A percentile compares a stretch with the other conserved stretches of the same genome.
phyloP scores from a whole-genome alignment of 2,888 invertebrate species.

The Ornithoptera priamus region DNA sequence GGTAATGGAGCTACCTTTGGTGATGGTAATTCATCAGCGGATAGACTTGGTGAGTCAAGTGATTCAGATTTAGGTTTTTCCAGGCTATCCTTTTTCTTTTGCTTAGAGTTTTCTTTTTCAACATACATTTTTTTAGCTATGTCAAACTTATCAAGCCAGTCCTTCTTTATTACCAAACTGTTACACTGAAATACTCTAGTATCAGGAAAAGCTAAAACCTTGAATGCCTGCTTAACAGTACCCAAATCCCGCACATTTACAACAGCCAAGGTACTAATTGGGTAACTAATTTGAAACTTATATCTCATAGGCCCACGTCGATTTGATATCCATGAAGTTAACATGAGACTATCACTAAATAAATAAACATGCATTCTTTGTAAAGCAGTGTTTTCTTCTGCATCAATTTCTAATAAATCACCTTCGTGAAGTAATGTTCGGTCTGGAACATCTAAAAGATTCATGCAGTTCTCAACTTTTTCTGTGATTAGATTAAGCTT shows the following conservation, averaged over 20 bases:
- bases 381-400: constrained; percentile 90
- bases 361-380: constrained; percentile 95
- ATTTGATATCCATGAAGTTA: constrained; percentile 89
- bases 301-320: constrained; percentile 89
- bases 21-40: constrained; percentile 68
- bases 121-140: constrained; percentile 91
- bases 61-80: constrained; percentile 65
- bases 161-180: constrained; percentile 89
- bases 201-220: constrained; percentile 95
- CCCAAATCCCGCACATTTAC: constrained; percentile 96
- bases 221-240: constrained; percentile 94
- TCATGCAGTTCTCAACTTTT: constrained; percentile 93
- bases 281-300: constrained; percentile 90
- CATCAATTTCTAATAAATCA: constrained; percentile 93
- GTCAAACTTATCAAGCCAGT: constrained; percentile 96
- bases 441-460: constrained; percentile 87
- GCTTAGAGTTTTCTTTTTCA: constrained; percentile 81
- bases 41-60: constrained; percentile 72
- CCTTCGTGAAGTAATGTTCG: constrained; percentile 93
- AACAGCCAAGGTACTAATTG: constrained; percentile 93
- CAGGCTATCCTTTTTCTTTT: constrained; percentile 68
- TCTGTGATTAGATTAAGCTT: constrained; percentile 87
- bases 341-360: constrained; percentile 94
- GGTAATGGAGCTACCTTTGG: constrained; percentile 77
- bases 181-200: constrained; percentile 95